These are phyloP conservation scores for Heliconius hermathena DNA, from an alignment of 1,140 invertebrate species.

Conservation along the genomic window DNA sequence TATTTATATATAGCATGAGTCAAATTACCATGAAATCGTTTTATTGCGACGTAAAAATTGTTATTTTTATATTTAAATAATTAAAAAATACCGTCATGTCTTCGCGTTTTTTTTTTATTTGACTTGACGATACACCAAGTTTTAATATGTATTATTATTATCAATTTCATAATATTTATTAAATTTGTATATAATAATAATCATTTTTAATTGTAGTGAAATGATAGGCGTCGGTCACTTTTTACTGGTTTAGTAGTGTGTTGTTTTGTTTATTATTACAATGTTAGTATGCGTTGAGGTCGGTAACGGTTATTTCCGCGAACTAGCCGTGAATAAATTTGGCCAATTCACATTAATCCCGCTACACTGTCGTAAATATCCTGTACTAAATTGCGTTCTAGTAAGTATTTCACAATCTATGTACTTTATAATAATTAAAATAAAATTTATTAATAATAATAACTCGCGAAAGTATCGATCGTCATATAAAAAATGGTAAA, in stretches of 20 bases:
- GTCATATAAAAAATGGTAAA: neutral
- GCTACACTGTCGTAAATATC: neutral
- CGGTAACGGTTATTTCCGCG: conserved; percentile 59
- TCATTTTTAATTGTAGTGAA: neutral
- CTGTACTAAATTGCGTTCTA: neutral
- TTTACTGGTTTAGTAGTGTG: conserved; percentile 17
- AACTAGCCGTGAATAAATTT: conserved; percentile 50
- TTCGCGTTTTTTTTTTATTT: neutral
- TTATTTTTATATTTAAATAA: neutral
- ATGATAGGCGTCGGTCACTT: neutral
- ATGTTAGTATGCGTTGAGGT: conserved; percentile 60
- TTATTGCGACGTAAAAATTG: conserved; percentile 1
- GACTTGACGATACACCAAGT: neutral
- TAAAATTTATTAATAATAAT: neutral
- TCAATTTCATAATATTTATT: neutral
- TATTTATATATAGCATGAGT: conserved; percentile 1
- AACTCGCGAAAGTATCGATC: neutral
- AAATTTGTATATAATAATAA: too few relatives aligned
- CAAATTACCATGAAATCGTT: conserved; percentile 6
- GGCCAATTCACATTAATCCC: conserved; percentile 17
- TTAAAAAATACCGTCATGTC: conserved; percentile 4
- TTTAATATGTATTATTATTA: neutral
- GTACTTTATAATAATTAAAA: neutral
- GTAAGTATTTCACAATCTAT: neutral
- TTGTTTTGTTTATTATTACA: conserved; percentile 49